These are phyloP conservation scores for Amblyjoppa proteus DNA, from an alignment of 2,888 invertebrate genomes.

Conservation along the genomic window DNA sequence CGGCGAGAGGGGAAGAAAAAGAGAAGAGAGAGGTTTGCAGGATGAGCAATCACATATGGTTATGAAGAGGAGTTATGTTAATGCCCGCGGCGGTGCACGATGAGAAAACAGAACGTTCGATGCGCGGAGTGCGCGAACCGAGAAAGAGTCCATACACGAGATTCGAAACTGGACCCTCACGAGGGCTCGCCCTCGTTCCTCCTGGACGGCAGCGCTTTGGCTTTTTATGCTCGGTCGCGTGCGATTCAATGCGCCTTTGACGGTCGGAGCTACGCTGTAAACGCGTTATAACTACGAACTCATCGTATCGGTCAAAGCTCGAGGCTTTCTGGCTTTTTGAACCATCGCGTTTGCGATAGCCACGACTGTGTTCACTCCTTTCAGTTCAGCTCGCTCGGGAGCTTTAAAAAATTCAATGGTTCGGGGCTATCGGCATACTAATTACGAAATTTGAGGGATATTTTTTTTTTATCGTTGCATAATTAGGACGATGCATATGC, in stretches of 20 bases:
- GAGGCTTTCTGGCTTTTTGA: conserved; percentile 13
- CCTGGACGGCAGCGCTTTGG: conserved; percentile 27
- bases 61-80: conserved; percentile 70
- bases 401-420: not conserved
- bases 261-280: conserved; percentile 31
- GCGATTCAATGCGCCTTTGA: conserved; percentile 66
- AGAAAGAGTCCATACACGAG: conserved; percentile 15
- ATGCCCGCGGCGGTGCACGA: conserved; percentile 58
- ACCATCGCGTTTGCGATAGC: not conserved
- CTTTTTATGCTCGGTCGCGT: conserved; percentile 57
- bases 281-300: conserved; percentile 38
- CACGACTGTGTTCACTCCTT: not conserved
- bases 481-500: not conserved
- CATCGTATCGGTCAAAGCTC: conserved; percentile 30
- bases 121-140: not conserved
- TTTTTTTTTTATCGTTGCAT: not conserved
- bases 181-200: conserved; percentile 36
- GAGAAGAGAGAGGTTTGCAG: conserved; percentile 29
- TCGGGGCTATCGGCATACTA: not conserved
- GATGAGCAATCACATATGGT: conserved; percentile 66
- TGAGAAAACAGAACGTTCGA: conserved; percentile 18
- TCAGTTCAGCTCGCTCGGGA: not conserved
- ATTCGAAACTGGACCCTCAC: conserved; percentile 33
- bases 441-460: not conserved
- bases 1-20: conserved; percentile 22